These are phyloP conservation scores for Drosophila orosa DNA, from an alignment of 1,140 invertebrate genomes.

Conservation along the genomic window DNA sequence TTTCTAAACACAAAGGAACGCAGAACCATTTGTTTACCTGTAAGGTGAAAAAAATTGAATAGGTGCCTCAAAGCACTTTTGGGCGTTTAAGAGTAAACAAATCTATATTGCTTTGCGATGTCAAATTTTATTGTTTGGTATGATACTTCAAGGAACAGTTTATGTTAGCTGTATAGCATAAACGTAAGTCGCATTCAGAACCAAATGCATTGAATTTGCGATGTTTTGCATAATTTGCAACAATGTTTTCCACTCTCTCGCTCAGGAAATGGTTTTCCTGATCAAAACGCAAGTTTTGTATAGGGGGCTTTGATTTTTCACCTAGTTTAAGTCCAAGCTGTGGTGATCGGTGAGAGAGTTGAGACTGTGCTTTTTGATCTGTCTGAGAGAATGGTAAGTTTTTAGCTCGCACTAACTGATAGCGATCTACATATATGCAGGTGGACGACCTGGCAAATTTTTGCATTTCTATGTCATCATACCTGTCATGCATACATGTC, in stretches of 20 bases:
- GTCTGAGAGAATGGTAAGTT: neutral
- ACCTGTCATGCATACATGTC: neutral
- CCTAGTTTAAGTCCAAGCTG: too few relatives aligned
- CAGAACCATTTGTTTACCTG: too few relatives aligned
- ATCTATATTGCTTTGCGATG: too few relatives aligned
- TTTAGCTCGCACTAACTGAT: neutral
- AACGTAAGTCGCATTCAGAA: too few relatives aligned
- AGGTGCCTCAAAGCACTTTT: too few relatives aligned
- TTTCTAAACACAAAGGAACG: too few relatives aligned
- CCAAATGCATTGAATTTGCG: neutral
- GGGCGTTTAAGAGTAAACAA: too few relatives aligned
- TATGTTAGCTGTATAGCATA: too few relatives aligned
- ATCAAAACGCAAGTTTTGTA: slow-evolving; percentile 4
- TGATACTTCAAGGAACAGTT: too few relatives aligned
- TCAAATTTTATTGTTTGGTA: too few relatives aligned
- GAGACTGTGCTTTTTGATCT: slow-evolving; percentile 3
- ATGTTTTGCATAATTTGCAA: slow-evolving; percentile 20
- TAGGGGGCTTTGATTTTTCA: neutral
- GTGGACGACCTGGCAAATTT: slow-evolving; percentile 2
- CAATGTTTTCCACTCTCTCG: slow-evolving; percentile 5
- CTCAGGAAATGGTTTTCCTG: slow-evolving; percentile 11
- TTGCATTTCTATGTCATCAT: neutral
- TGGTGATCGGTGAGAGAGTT: neutral
- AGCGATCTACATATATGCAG: too few relatives aligned
- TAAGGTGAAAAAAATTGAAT: too few relatives aligned